A percentile compares a stretch with the other conserved stretches of the same genome.
phyloP scores from a whole-genome alignment of 1,140 invertebrate genomes.

The Wasmannia auropunctata region DNA sequence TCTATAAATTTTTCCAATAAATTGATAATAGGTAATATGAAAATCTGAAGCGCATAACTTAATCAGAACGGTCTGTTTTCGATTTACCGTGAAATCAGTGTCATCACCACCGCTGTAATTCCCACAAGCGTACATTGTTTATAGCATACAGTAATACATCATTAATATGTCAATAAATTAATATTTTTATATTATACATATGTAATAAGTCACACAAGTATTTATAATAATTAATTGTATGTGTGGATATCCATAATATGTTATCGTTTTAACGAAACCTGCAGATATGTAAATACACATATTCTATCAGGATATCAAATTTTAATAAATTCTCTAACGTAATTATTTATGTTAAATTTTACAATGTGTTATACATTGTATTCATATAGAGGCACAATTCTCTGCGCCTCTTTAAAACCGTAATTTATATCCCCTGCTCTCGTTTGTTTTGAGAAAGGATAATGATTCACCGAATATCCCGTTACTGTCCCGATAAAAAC shows the following conservation, averaged over 20 bases:
- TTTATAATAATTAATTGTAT: conserved; percentile 12
- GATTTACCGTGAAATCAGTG: background rate
- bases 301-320: background rate
- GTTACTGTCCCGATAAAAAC: background rate
- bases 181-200: background rate
- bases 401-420: background rate
- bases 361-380: background rate
- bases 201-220: background rate
- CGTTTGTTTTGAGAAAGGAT: background rate
- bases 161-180: background rate
- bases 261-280: background rate
- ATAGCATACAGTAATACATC: background rate
- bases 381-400: background rate
- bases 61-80: background rate
- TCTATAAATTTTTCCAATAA: background rate
- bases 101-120: background rate
- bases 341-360: conserved; percentile 20
- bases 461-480: background rate
- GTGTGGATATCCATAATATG: background rate
- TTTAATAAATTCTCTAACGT: background rate
- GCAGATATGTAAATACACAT: background rate
- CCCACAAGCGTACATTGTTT: background rate
- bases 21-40: background rate
- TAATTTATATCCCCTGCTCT: background rate
- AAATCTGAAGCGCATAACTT: background rate